A percentile compares a stretch with the other conserved stretches of the same genome.
Evolutionary conservation across 2,113 vertebrate species (phyloP).

Genomic region (Ailurus styani): DNA sequence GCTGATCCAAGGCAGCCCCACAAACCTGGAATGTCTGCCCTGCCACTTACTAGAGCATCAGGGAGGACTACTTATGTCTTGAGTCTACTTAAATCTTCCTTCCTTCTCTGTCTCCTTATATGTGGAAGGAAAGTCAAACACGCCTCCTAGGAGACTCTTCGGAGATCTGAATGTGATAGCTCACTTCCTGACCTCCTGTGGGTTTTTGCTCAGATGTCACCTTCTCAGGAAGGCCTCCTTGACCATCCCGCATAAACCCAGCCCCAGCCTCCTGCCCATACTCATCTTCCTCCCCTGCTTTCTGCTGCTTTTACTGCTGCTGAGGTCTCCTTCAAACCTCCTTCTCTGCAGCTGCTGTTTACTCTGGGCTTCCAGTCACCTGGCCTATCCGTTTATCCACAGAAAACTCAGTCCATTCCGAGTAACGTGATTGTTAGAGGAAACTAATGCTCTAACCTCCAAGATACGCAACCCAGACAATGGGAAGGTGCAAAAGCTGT

Average conservation of each 20-base stretch:
- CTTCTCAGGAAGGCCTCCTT: neutral
- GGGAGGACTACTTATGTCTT: neutral
- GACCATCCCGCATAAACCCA: neutral
- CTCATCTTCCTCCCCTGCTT: too few species aligned
- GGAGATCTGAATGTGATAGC: neutral
- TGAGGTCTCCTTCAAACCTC: neutral
- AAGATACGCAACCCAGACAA: neutral
- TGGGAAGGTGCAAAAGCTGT: neutral
- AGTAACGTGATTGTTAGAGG: neutral
- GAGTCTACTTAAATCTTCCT: neutral
- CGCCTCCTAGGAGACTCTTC: neutral
- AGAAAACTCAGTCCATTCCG: conserved; percentile 21
- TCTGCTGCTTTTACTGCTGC: neutral
- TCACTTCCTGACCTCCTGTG: neutral
- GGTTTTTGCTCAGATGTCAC: neutral
- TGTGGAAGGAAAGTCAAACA: neutral
- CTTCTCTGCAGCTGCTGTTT: neutral
- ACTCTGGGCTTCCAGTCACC: neutral
- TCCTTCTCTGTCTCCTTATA: neutral
- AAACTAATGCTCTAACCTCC: neutral
- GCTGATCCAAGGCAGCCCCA: neutral
- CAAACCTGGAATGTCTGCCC: neutral
- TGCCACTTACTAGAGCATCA: neutral
- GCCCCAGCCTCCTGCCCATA: neutral
- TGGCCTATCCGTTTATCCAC: neutral